Percentiles rank a stretch among this genome's conserved stretches.
These are phyloP conservation scores for Drosophila phalerata DNA, from an alignment of 2,888 invertebrate genomes.

Conservation along the genomic window DNA sequence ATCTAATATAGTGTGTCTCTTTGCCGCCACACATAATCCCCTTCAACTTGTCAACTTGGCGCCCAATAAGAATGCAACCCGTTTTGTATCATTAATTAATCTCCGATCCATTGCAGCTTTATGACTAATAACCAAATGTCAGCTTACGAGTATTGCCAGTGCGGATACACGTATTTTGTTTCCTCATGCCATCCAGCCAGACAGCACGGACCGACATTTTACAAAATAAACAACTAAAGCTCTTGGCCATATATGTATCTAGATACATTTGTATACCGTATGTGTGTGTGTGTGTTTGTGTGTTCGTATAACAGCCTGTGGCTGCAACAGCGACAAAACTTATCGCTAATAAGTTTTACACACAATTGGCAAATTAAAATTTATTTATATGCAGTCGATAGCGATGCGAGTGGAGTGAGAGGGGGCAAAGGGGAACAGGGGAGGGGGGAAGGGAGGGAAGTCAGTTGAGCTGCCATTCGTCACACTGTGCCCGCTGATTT, in stretches of 20 bases:
- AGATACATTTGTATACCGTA: slow-evolving; percentile 24
- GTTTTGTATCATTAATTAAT: slow-evolving; percentile 62
- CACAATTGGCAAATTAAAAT: slow-evolving; percentile 79
- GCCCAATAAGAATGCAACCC: slow-evolving; percentile 20
- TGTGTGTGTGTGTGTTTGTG: not conserved
- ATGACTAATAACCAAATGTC: slow-evolving; percentile 72
- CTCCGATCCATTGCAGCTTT: slow-evolving; percentile 60
- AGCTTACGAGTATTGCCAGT: slow-evolving; percentile 28
- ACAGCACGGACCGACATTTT: slow-evolving; percentile 36
- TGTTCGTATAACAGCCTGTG: slow-evolving; percentile 19
- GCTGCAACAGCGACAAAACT: slow-evolving; percentile 60
- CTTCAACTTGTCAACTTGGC: slow-evolving; percentile 41
- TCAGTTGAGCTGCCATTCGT: slow-evolving; percentile 42
- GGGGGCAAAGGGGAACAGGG: not conserved
- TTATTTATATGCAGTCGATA: slow-evolving; percentile 66
- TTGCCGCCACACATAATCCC: slow-evolving; percentile 17
- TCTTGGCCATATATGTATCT: slow-evolving; percentile 39
- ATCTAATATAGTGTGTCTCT: slow-evolving; percentile 22
- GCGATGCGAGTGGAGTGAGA: not conserved
- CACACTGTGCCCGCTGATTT: slow-evolving; percentile 46
- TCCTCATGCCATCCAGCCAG: slow-evolving; percentile 38
- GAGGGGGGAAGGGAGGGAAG: not conserved
- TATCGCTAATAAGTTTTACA: slow-evolving; percentile 78
- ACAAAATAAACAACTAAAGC: slow-evolving; percentile 50
- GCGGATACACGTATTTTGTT: slow-evolving; percentile 51